Percentiles rank a stretch among this genome's conserved stretches.
Conservation (phyloP, 37 sponge, comb jelly and placozoan genomes). For the Geodia barretti region DNA sequence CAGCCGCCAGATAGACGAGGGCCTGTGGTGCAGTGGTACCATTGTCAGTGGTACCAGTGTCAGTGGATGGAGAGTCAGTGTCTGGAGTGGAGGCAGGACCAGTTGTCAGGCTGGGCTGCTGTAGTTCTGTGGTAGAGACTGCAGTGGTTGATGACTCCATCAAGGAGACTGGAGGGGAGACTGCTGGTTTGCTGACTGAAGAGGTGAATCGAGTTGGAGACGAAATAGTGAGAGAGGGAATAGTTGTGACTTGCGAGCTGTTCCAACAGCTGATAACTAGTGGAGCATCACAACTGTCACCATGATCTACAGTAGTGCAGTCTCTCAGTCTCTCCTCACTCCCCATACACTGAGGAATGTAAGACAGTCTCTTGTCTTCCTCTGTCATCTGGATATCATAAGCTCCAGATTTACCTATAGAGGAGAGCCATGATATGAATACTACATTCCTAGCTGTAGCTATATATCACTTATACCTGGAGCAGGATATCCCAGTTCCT, state of each 20-base stretch:
- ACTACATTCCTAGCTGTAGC: neutral
- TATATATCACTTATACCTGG: neutral
- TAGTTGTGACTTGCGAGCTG: neutral
- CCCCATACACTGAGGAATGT: neutral
- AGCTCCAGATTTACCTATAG: neutral
- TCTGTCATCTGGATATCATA: too few relatives aligned
- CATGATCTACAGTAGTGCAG: neutral
- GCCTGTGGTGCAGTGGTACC: neutral
- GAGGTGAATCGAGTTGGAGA: too few relatives aligned
- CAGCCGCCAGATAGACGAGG: neutral
- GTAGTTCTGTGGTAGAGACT: neutral
- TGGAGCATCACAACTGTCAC: neutral
- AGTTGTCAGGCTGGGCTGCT: neutral
- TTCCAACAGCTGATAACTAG: neutral
- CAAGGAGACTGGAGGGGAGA: neutral
- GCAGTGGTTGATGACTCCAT: neutral
- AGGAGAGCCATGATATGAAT: too few relatives aligned
- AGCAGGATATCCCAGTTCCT: neutral
- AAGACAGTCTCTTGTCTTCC: neutral
- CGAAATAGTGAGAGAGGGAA: neutral
- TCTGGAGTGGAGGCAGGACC: neutral
- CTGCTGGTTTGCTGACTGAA: too few relatives aligned
- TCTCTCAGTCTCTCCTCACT: neutral
- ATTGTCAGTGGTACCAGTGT: too few relatives aligned
- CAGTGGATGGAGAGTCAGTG: neutral